Evolutionary conservation across 2,797 vertebrate genomes (phyloP).

Genomic region (Labeo calbasu): DNA sequence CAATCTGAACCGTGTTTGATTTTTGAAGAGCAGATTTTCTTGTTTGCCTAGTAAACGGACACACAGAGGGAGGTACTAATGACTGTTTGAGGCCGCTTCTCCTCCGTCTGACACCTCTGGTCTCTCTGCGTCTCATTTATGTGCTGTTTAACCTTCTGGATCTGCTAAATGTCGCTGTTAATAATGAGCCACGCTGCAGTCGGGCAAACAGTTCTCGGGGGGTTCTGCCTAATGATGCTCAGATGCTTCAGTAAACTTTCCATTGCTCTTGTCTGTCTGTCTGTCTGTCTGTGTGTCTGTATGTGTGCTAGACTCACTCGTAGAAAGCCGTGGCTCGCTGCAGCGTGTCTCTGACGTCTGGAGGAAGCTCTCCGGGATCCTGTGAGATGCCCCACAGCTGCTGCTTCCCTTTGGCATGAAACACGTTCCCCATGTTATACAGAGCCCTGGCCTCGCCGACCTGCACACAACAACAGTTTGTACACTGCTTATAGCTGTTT

Average conservation of each 20-base stretch:
- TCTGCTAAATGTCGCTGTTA: constrained; percentile 26
- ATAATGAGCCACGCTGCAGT: not conserved
- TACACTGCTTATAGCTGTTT: not conserved
- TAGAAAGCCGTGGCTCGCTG: constrained; percentile 92
- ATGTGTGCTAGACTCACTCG: constrained; percentile 81
- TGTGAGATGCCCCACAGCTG: constrained; percentile 86
- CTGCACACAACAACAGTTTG: constrained; percentile 66
- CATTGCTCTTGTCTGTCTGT: not conserved
- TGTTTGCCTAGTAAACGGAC: constrained; percentile 39
- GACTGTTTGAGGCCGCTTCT: constrained; percentile 24
- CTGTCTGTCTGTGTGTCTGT: not conserved
- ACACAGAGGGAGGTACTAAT: not conserved
- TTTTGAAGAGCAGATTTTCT: not conserved
- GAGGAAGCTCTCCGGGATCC: constrained; percentile 86
- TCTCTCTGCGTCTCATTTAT: constrained; percentile 9
- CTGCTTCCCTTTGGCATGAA: constrained; percentile 95
- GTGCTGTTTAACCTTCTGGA: constrained; percentile 3
- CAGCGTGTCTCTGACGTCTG: constrained; percentile 87
- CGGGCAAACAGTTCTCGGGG: not conserved
- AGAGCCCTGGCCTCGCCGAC: constrained; percentile 94
- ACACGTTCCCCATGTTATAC: constrained; percentile 96
- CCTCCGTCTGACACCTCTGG: constrained; percentile 1
- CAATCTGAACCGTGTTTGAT: no score
- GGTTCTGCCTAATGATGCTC: not conserved
- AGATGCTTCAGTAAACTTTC: not conserved